Percentiles rank a stretch among this genome's conserved stretches.
These are phyloP conservation scores for Rhynchopsitta pachyrhyncha DNA, from an alignment of 2,113 vertebrate species.

Conservation along the genomic window DNA sequence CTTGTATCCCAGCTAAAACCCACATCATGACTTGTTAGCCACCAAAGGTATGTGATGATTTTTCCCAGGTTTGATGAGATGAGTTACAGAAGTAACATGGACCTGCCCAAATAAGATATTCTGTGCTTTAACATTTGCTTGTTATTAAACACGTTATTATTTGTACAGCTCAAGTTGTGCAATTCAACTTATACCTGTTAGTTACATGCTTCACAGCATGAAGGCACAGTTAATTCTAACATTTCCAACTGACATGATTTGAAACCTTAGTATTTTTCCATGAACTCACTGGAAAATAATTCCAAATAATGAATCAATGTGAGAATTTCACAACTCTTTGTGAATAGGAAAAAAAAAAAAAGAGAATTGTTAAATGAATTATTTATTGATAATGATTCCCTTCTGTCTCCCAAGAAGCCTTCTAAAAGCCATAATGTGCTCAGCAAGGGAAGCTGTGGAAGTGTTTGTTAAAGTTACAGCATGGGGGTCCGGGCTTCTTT, in stretches of 20 bases:
- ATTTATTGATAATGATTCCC: not conserved
- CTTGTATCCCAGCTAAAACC: not conserved
- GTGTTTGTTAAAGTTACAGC: not conserved
- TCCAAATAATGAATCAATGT: not conserved
- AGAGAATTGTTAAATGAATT: not conserved
- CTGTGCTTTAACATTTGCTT: not conserved
- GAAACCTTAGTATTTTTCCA: conserved; percentile 19
- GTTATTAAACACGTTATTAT: not conserved
- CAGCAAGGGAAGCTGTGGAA: not conserved
- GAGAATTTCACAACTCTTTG: not conserved
- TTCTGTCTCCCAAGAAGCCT: not conserved
- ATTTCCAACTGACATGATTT: not conserved
- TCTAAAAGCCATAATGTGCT: not conserved
- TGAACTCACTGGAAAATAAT: conserved; percentile 22
- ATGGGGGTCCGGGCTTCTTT: not conserved
- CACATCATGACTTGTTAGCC: not conserved
- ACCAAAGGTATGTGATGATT: not conserved
- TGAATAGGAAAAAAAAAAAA: not conserved
- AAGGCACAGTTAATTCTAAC: not conserved
- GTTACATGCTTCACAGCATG: not conserved
- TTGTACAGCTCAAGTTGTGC: not conserved
- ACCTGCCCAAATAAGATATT: not conserved
- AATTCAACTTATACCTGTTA: not conserved
- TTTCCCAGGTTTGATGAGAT: not conserved
- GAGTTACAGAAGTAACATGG: not conserved